Base-by-base conservation (phyloP, 2,888 invertebrate genomes). In the Macaria liturata region DNA sequence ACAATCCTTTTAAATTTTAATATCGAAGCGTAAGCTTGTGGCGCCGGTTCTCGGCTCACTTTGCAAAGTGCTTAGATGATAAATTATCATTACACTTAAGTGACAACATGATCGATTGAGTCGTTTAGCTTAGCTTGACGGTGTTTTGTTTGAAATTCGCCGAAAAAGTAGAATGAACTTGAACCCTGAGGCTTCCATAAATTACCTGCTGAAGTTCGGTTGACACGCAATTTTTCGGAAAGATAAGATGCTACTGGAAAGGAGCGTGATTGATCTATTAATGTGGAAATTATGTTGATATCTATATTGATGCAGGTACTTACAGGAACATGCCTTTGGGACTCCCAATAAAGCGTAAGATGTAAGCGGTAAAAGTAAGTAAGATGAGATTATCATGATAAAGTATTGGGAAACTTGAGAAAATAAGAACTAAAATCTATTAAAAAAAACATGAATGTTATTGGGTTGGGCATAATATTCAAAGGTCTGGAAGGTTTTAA, bases 61-160 rank as follows among this genome's bases (percentile, higher is more conserved):
- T 73, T 72, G 70, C 69, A 67, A 74, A 76, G 75, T 78, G 75
- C 75, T 75, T 70, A 65, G 70, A 79, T 78, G 78, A 81, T 80
- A 81, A 80, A 80, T 81, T 81, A 78, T 80, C 78, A 79, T 80
- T 77, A 79, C 70, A 71, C 76, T 68, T 72, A 72, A 76, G 73
- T 72, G 72, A 75, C 71, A 72, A 65, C 69, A 68, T 79, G 78
- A 81, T 83, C 78, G 78, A 81, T 78, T 72, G 72, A 70, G 70
- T 74, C 72, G 71, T 76, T 76, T 78, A 70, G 72, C 67, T 69
- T 69, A 70, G 68, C 69, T 57, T 57, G 61, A 43, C 46, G 54
- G 52, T 66, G 61, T 66, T 63, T 64, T 66, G 60, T 66, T 65
- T 62, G 61, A 60, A 66, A 61, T 63, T 59, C 47, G 54, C 30